phyloP scores from a whole-genome alignment of 2,113 vertebrate species.

The Catagonus wagneri region DNA sequence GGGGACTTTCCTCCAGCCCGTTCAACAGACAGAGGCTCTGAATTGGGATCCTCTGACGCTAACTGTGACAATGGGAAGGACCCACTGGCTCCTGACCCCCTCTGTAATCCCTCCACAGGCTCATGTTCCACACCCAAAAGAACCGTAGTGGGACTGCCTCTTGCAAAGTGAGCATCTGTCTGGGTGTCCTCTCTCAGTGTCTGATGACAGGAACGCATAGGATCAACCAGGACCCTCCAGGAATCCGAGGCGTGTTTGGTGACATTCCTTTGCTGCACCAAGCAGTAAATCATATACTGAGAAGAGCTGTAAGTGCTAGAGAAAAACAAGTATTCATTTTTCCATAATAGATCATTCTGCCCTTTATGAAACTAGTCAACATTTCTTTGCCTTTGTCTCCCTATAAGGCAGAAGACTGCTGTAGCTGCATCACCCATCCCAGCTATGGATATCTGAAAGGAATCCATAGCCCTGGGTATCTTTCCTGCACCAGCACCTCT shows the following conservation, averaged over 20 bases:
- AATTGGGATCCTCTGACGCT: background rate
- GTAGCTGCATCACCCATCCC: background rate
- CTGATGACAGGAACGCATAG: background rate
- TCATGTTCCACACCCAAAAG: background rate
- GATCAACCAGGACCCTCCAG: background rate
- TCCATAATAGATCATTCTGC: background rate
- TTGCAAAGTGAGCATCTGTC: background rate
- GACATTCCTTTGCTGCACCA: background rate
- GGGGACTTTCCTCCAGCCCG: background rate
- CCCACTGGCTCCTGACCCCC: background rate
- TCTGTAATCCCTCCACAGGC: background rate
- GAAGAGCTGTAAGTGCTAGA: background rate
- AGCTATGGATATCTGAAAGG: background rate
- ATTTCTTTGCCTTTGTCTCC: background rate
- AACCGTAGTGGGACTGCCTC: background rate
- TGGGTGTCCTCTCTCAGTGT: background rate
- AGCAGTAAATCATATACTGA: background rate
- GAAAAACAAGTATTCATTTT: background rate
- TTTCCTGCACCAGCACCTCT: background rate
- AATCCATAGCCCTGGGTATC: background rate
- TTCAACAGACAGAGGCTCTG: background rate
- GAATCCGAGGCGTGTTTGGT: rapidly evolving
- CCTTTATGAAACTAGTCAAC: background rate
- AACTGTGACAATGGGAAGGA: background rate
- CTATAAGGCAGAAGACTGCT: background rate